Conservation (phyloP, 1,140 invertebrate species). For the Drosophila nigrodunni region DNA sequence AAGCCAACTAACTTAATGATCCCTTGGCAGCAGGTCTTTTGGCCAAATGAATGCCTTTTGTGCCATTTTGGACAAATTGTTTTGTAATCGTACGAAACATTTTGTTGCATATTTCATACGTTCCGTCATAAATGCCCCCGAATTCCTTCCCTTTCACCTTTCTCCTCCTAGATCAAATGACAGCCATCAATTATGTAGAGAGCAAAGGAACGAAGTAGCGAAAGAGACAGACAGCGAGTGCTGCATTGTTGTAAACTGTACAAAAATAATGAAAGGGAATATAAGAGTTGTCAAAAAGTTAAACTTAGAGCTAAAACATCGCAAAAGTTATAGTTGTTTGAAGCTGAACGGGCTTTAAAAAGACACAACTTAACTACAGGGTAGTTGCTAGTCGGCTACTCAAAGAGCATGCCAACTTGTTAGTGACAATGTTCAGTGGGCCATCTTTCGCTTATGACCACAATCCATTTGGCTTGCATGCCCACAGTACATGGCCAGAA, state of each 20-base stretch:
- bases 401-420: too few relatives aligned
- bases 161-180: not conserved
- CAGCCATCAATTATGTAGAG: constrained; percentile 46
- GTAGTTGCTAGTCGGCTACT: too few relatives aligned
- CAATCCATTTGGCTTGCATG: constrained; percentile 21
- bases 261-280: too few relatives aligned
- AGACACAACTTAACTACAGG: too few relatives aligned
- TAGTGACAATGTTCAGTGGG: constrained; percentile 18
- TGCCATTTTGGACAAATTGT: constrained; percentile 42
- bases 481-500: too few relatives aligned
- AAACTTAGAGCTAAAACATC: too few relatives aligned
- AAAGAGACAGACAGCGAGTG: not conserved
- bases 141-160: too few relatives aligned
- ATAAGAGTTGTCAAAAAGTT: too few relatives aligned
- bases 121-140: constrained; percentile 12
- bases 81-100: constrained; percentile 17
- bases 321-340: too few relatives aligned
- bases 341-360: too few relatives aligned
- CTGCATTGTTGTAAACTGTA: not conserved
- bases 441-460: constrained; percentile 49
- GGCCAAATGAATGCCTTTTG: not conserved
- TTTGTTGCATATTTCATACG: constrained; percentile 59
- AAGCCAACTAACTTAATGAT: constrained; percentile 61
- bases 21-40: not conserved
- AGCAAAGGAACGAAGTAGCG: not conserved